A percentile compares a stretch with the other conserved stretches of the same genome.
These are phyloP conservation scores for Myotis myotis DNA, from an alignment of 2,797 vertebrate species.

Conservation along the genomic window DNA sequence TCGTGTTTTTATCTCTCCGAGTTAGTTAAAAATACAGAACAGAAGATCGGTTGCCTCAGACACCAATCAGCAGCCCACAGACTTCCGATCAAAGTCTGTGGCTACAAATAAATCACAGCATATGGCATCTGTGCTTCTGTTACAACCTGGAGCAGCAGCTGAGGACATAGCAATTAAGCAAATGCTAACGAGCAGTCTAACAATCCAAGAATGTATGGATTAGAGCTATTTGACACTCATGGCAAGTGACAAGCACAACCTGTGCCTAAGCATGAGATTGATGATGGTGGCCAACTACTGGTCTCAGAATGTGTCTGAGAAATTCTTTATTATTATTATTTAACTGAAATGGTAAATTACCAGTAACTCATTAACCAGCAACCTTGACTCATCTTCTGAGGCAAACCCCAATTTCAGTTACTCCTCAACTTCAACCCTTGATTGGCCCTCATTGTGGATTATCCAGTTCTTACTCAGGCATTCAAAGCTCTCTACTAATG, in stretches of 20 bases:
- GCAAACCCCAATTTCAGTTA: background rate
- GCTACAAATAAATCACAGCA: background rate
- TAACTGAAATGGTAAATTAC: background rate
- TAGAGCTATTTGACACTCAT: background rate
- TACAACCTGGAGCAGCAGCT: background rate
- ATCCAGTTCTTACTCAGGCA: background rate
- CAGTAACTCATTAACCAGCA: background rate
- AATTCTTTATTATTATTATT: background rate
- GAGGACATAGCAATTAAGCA: background rate
- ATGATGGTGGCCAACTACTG: background rate
- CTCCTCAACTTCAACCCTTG: background rate
- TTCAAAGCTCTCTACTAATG: background rate
- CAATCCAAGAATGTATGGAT: background rate
- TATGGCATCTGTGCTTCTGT: constrained; percentile 24
- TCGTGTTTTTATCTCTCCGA: constrained; percentile 16
- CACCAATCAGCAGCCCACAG: constrained; percentile 50
- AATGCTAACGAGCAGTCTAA: background rate
- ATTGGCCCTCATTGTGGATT: background rate
- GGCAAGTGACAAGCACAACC: background rate
- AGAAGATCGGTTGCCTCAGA: constrained; percentile 58
- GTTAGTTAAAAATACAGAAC: constrained; percentile 59
- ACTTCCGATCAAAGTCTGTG: constrained; percentile 51
- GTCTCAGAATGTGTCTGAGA: background rate
- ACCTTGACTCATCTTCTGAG: background rate
- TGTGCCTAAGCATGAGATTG: background rate